Evolutionary conservation across 2,888 invertebrate species (phyloP), one percentile per base, ranked within the genome.

Genomic region (Nematopogon swammerdamellus): DNA sequence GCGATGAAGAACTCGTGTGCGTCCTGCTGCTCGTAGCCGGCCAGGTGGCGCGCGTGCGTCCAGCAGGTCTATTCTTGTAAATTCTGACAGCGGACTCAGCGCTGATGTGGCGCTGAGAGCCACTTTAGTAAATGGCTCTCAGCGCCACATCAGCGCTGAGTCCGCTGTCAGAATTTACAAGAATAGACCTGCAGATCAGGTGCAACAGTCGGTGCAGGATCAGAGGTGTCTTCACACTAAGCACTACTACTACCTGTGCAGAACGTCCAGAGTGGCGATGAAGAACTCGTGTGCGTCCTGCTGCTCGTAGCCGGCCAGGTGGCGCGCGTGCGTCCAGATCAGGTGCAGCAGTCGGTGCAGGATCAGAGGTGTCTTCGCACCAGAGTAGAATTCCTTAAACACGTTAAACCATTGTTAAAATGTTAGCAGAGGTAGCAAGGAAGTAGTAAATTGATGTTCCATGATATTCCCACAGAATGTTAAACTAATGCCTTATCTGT

Each of bases 1-100:
- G 97, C 95, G 56, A 98, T 96, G n/a, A 98, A 95, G 77, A 98
- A 98, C 79, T 99, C 98, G 65, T 99, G 98, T 19, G 98, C 98
- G 70, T 99, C 98, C 70, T 98, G 97, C 66, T 98, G 97, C 67
- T 96, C 93, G 68, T 96, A 95, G 48, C 96, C 95, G 20, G 96
- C 95, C 59, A 97, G 83, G 68, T 97, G 94, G 50, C 90, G 86
- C 45, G 95, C 95, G 72, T 97, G 94, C n/a, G 92, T 95, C 97
- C 96, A n/a, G n/a, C n/a, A n/a, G n/a, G n/a, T n/a, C n/a, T n/a
- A n/a, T n/a, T n/a, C n/a, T n/a, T n/a, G n/a, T n/a, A n/a, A n/a
- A n/a, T n/a, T n/a, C n/a, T n/a, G n/a, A n/a, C n/a, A n/a, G n/a
- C n/a, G n/a, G n/a, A n/a, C n/a, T n/a, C n/a, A n/a, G n/a, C n/a